A percentile compares a stretch with the other conserved stretches of the same genome.
phyloP scores from a whole-genome alignment of 2,888 invertebrate genomes.

The Xestia rhomboidea region DNA sequence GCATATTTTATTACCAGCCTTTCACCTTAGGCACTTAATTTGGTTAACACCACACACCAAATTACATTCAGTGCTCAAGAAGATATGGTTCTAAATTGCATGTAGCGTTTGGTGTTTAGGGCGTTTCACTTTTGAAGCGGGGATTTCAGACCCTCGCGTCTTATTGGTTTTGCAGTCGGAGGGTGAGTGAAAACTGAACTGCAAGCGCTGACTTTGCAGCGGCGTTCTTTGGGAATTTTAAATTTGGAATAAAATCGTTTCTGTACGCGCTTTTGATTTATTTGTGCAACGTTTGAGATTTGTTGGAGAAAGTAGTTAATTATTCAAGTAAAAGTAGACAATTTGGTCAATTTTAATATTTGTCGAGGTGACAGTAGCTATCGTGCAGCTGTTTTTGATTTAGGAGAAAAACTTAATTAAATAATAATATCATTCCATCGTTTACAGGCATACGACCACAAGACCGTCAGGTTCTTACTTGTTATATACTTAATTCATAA shows the following conservation, averaged over 20 bases:
- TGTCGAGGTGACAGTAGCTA: neutral
- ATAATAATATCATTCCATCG: neutral
- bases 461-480: neutral
- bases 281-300: neutral
- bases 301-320: neutral
- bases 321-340: neutral
- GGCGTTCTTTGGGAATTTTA: slow-evolving; percentile 69
- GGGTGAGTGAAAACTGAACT: slow-evolving; percentile 82
- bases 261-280: neutral
- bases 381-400: neutral
- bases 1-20: slow-evolving; percentile 77
- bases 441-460: neutral
- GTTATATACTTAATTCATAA: neutral
- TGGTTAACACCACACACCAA: slow-evolving; percentile 62
- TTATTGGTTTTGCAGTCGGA: slow-evolving; percentile 88
- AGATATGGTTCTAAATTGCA: slow-evolving; percentile 69
- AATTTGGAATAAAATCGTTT: slow-evolving; percentile 23
- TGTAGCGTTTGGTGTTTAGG: slow-evolving; percentile 73
- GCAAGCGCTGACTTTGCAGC: slow-evolving; percentile 82
- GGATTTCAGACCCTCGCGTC: slow-evolving; percentile 84
- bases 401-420: neutral
- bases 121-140: slow-evolving; percentile 79
- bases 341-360: neutral
- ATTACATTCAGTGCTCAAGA: slow-evolving; percentile 28
- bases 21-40: slow-evolving; percentile 78